A percentile compares a stretch with the other conserved stretches of the same genome.
Conservation (phyloP, 2,888 invertebrate species). For the Eremobia ochroleuca region DNA sequence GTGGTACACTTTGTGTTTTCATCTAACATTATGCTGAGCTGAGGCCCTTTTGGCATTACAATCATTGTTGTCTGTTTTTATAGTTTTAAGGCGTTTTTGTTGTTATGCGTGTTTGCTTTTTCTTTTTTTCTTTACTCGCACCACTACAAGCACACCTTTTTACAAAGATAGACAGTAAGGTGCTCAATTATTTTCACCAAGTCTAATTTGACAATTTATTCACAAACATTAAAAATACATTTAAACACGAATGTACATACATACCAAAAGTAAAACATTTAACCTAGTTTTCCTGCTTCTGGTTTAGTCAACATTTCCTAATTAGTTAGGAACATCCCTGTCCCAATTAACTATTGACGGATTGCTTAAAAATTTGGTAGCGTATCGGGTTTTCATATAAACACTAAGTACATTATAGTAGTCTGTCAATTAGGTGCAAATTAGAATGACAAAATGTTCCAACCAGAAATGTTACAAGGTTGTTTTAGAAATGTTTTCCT, state of each 20-base stretch:
- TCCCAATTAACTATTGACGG: slow-evolving; percentile 16
- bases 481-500: neutral
- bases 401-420: slow-evolving; percentile 13
- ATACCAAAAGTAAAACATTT: slow-evolving; percentile 8
- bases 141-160: neutral
- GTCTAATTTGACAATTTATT: neutral
- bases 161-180: neutral
- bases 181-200: neutral
- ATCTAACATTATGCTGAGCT: too few species aligned
- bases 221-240: neutral
- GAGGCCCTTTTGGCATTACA: too few species aligned
- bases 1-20: too few species aligned
- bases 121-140: too few species aligned
- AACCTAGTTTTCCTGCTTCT: neutral
- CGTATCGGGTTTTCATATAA: slow-evolving; percentile 44
- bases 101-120: too few species aligned
- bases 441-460: neutral
- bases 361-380: slow-evolving; percentile 28
- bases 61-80: too few species aligned
- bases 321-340: slow-evolving; percentile 39
- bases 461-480: neutral
- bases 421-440: slow-evolving; percentile 35
- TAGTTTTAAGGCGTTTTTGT: too few species aligned
- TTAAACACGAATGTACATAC: too few species aligned
- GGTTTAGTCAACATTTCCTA: neutral